Evolutionary conservation across 1,140 invertebrate genomes (phyloP), one percentile per base, ranked within the genome.

Genomic region (Drosophila sp.): DNA sequence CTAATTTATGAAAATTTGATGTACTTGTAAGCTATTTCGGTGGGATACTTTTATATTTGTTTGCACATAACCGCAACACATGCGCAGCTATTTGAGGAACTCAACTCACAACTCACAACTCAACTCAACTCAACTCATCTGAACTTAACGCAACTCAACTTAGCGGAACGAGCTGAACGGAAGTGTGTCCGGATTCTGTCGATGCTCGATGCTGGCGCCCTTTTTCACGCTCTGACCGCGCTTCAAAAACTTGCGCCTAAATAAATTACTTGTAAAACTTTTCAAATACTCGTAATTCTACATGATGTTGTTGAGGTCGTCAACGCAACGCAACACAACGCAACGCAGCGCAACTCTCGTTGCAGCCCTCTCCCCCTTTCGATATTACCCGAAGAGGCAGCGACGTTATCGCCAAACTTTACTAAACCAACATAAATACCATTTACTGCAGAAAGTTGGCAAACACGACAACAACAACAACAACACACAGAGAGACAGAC

Each of bases 1-100:
- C 83, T 89, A 89, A 89, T 89, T 89, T 89, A 89, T 89, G 83
- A 89, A 89, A 89, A 89, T 89, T 89, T 89, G 83, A 89, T 89
- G 83, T 89, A 89, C 83, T 89, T 89, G 79, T 89, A 87, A 87
- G 83, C 83, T 83, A 83, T 89, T 89, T 89, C 76, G 79, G 79
- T 78, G 79, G 72, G 73, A 89, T 89, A 89, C 83, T 89, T 89
- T 82, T 87, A 89, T 87, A 87, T 87, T 87, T 87, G 83, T 89
- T 87, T 87, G 83, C 79, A 76, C 79, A 83, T 89, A 89, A 83
- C 79, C 83, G 72, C 83, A 87, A 83, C 83, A 89, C 82, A 87
- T 87, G 78, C 75, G 29, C 61, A 80, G 78, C 72, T 21, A 21
- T 21, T 21, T 21, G 21, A 21, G 21, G 21, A 56, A 38, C 36